Evolutionary conservation across 2,113 vertebrate species (phyloP).

Genomic region (Anseranas semipalmata): DNA sequence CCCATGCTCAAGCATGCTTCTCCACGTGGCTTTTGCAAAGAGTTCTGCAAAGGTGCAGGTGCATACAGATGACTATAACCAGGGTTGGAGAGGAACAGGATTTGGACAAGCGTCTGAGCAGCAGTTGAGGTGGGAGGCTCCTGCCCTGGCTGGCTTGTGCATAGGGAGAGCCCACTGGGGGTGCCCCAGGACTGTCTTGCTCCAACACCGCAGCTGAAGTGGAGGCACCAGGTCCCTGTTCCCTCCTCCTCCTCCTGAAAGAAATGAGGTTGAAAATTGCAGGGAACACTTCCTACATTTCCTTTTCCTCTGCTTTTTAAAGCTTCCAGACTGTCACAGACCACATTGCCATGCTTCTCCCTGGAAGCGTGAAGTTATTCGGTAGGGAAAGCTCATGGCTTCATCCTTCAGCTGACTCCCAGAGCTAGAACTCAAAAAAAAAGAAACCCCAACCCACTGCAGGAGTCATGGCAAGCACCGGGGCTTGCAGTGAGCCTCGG

Average conservation of each 20-base stretch:
- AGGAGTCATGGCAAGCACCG: not conserved
- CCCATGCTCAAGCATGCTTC: not conserved
- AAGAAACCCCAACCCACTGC: not conserved
- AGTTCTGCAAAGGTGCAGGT: not conserved
- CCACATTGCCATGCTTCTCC: not conserved
- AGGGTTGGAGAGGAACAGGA: not conserved
- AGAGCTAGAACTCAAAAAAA: not conserved
- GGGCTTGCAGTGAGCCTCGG: not conserved
- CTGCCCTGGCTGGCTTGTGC: not conserved
- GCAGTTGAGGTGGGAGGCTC: not conserved
- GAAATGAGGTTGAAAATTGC: not conserved
- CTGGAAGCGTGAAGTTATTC: not conserved
- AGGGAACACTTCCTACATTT: not conserved
- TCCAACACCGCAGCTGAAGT: not conserved
- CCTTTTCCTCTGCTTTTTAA: not conserved
- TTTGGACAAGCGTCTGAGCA: not conserved
- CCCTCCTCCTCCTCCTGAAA: not conserved
- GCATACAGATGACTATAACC: not conserved
- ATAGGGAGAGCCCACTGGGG: rapidly evolving
- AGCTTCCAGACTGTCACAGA: not conserved
- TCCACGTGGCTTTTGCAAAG: not conserved
- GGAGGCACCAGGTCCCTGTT: not conserved
- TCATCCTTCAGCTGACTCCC: too few relatives aligned
- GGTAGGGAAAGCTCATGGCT: not conserved
- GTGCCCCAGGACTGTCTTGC: not conserved